Base-by-base conservation (phyloP, 2,888 invertebrate genomes). In the Agrypnus murinus region DNA sequence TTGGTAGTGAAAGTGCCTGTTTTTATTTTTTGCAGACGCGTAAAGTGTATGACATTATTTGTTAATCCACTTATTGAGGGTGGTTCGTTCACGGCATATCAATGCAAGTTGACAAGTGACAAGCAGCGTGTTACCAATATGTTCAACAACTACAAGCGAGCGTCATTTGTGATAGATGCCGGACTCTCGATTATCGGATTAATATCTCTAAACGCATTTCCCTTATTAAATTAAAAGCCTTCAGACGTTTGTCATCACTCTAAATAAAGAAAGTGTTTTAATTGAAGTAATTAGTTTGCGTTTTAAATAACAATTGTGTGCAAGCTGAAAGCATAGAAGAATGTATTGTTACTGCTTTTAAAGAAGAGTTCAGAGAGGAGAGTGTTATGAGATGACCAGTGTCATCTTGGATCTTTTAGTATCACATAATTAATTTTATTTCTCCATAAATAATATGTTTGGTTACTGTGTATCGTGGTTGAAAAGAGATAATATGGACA, bases 51-150 rank as follows among this genome's bases (percentile, higher is more conserved):
- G 64, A 64, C 46, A 36, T 48, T 36, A 60, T 60, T 67, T 67
- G 50, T 60, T 60, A 67, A 67, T 67, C 53, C 48, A 67, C 46
- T 67, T 67, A 66, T 60, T 31, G 67, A 43, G 67, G 58, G 58
- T 46, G 67, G 53, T 50, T 53, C 43, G 31, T 32, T 48, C 15
- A 38, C 36, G 31, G 50, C 46, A 34, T 67, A 60, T 67, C 67
- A 67, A 62, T 63, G 63, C 19, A 68, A 68, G 68, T 68, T 68
- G 68, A 68, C 68, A 63, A 55, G 19, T 68, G 63, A 68, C 68
- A 68, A 40, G 34, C 46, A 46, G 63, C 12, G 68, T 57, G 68
- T 63, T 68, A 68, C 68, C 68, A 62, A 63, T 63, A 68, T 68
- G 57, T 57, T 68, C 46, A 63, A 68, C 57, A 63, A 48, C 62